Percentiles rank a stretch among this genome's conserved stretches.
phyloP scores from a whole-genome alignment of 2,888 invertebrate species.

The Sacculina carcini region DNA sequence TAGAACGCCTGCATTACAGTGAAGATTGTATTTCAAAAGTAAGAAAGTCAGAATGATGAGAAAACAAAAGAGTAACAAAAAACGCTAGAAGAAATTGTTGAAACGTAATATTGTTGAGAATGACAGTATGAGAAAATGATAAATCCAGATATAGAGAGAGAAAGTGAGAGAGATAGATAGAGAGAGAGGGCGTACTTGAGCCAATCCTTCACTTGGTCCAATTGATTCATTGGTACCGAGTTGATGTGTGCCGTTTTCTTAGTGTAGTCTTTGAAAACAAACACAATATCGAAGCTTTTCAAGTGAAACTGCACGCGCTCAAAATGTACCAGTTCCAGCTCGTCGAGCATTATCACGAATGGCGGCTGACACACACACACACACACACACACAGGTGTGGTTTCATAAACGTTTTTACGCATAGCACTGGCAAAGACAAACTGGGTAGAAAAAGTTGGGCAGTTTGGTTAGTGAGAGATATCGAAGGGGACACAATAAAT shows the following conservation, averaged over 20 bases:
- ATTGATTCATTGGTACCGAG: constrained; percentile 96
- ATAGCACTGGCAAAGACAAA: constrained; percentile 12
- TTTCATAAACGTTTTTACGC: no score
- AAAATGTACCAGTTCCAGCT: constrained; percentile 92
- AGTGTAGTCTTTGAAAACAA: constrained; percentile 92
- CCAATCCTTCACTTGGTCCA: constrained; percentile 99
- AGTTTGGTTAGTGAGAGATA: no score
- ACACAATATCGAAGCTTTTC: constrained; percentile 99
- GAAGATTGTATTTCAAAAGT: no score
- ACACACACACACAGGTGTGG: constrained; percentile 12
- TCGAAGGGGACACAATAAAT: no score
- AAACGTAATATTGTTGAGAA: background rate
- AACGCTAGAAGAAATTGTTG: background rate
- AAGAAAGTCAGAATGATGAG: background rate
- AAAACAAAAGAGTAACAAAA: background rate
- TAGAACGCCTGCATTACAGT: no score
- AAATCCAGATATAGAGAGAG: no score
- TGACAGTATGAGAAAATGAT: constrained; percentile 1
- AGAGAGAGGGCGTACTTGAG: constrained; percentile 71
- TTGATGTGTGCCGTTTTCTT: constrained; percentile 88
- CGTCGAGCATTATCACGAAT: constrained; percentile 90
- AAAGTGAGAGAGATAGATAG: no score
- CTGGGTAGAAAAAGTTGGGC: no score
- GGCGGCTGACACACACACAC: constrained; percentile 53
- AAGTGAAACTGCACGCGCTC: constrained; percentile 95